Percentiles rank a stretch among this genome's conserved stretches.
These are phyloP conservation scores for Thymelicus lineola DNA, from an alignment of 2,888 invertebrate species.

Conservation along the genomic window DNA sequence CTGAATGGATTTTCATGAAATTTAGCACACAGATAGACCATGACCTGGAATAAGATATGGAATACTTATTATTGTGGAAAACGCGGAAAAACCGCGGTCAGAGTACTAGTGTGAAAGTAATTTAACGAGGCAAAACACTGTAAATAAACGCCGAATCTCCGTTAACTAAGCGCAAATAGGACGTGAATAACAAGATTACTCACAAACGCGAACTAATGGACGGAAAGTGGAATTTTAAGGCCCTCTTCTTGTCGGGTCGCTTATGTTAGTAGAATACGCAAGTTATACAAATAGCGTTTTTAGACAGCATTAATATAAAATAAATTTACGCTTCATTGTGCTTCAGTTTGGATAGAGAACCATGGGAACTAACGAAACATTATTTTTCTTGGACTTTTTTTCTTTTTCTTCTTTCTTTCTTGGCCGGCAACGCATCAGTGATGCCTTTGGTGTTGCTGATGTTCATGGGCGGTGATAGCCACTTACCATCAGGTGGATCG, in stretches of 20 bases:
- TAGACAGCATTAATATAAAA: slow-evolving; percentile 6
- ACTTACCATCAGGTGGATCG: too few species aligned
- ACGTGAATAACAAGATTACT: slow-evolving; percentile 49
- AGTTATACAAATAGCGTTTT: slow-evolving; percentile 8
- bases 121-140: slow-evolving; percentile 26
- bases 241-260: slow-evolving; percentile 9
- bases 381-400: too few species aligned
- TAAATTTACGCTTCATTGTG: not conserved
- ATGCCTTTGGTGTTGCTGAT: too few species aligned
- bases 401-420: too few species aligned
- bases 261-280: slow-evolving; percentile 10
- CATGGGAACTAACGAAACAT: too few species aligned
- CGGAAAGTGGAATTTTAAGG: slow-evolving; percentile 45
- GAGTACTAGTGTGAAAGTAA: slow-evolving; percentile 13
- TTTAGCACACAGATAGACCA: too few species aligned
- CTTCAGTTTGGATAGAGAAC: not conserved
- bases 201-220: slow-evolving; percentile 49
- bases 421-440: too few species aligned
- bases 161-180: slow-evolving; percentile 43
- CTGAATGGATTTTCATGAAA: too few species aligned
- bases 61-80: too few species aligned
- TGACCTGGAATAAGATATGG: too few species aligned
- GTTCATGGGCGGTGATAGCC: too few species aligned
- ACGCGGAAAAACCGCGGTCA: too few species aligned
- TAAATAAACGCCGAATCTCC: slow-evolving; percentile 26